Base-by-base conservation (phyloP, 2,113 vertebrate genomes). In the Larimichthys polyactis region DNA sequence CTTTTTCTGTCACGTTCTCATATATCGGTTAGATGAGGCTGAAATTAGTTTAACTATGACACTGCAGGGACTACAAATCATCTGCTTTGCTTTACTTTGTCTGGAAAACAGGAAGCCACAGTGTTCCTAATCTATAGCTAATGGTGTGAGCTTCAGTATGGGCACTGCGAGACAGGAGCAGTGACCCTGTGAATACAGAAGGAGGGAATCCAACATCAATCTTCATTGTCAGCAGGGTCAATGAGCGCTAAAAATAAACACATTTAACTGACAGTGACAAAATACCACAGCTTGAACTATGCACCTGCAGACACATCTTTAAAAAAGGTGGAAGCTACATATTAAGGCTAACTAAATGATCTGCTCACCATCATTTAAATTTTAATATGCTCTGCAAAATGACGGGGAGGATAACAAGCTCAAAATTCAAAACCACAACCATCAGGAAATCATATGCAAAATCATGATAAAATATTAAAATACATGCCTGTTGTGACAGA, bases 211-310 rank as follows among this genome's bases (percentile, higher is more conserved):
- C 32, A 32, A 36, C 84, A 91, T 91, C 88, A 81, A 81, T 89
- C 80, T 83, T 89, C 71, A 86, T 81, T 80, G 51, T 43, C 20
- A 71, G 51, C 24, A 20, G 27, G 57, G 67, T 79, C 88, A 91
- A 74, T 81, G 62, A 74, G n/a, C 0, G 15, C 75, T 86, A 79
- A 87, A 89, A 90, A 87, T 86, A 89, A 79, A 78, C 79, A 66
- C 58, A 59, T 64, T 66, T 27, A 55, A 68, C 55, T 77, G 76
- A 83, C 75, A 82, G 19, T 59, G 60, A 79, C 27, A 71, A 76
- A 84, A 51, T 2, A 52, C 32, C 27, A 54, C 52, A 52, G 29
- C 14, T 54, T 73, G 24, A 85, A 67, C 67, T 55, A 3, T 58
- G 49, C 71, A 81, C 73, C 40, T 66, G 24, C 16, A 63, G 14